These are phyloP conservation scores for Capricornis sumatraensis DNA, from an alignment of 2,113 vertebrate species.

Conservation along the genomic window DNA sequence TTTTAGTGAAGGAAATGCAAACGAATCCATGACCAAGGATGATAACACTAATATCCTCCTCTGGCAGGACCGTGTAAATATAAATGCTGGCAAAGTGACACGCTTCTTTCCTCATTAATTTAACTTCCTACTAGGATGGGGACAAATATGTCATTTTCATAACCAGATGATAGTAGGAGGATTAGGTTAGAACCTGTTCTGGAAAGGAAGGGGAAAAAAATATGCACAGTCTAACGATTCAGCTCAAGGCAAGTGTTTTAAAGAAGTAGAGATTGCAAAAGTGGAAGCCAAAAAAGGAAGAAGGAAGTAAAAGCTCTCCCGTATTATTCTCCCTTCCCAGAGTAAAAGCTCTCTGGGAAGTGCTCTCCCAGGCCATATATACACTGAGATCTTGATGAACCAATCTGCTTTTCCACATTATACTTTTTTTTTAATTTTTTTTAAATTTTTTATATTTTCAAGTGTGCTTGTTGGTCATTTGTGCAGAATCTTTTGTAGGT, in stretches of 20 bases:
- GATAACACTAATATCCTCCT: constrained; percentile 46
- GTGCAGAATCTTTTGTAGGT: neutral
- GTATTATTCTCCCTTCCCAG: neutral
- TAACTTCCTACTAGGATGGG: neutral
- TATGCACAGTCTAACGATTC: neutral
- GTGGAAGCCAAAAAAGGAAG: neutral
- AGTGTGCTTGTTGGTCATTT: neutral
- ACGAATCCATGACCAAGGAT: constrained; percentile 47
- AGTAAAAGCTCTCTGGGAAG: neutral
- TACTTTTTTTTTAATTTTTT: neutral
- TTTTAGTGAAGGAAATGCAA: constrained; percentile 67
- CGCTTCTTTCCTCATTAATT: neutral
- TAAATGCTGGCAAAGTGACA: neutral
- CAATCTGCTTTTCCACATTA: neutral
- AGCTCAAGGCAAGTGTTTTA: neutral
- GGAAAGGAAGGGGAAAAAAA: neutral
- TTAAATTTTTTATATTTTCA: neutral
- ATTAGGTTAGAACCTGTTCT: constrained; percentile 43
- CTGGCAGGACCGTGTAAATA: constrained; percentile 24
- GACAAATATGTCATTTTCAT: neutral
- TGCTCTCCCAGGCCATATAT: neutral
- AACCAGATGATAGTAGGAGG: neutral
- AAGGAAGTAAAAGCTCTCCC: neutral
- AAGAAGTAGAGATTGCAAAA: neutral
- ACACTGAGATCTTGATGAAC: neutral